Evolutionary conservation across 1,140 invertebrate genomes (phyloP).

Genomic region (Drosophila arizonae): DNA sequence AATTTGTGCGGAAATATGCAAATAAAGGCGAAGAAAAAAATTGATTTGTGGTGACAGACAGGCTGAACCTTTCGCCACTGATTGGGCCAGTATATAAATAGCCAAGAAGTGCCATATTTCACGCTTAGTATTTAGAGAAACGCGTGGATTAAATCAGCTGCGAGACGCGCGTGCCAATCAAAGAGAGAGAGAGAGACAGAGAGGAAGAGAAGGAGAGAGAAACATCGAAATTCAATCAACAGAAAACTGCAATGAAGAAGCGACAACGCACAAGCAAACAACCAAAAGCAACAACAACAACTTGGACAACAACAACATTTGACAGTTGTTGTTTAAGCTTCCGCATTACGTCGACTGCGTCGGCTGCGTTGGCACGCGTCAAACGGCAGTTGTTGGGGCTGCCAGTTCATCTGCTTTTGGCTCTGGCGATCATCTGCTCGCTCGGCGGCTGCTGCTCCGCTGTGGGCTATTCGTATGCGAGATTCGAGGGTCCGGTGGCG

Average conservation of each 20-base stretch:
- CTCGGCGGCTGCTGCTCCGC: conserved; percentile 66
- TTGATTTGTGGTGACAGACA: conserved; percentile 33
- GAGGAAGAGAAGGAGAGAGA: background rate
- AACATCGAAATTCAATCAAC: conserved; percentile 37
- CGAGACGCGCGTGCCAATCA: conserved; percentile 3
- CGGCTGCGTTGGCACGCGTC: conserved; percentile 39
- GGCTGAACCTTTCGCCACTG: conserved; percentile 39
- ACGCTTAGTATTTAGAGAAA: conserved; percentile 67
- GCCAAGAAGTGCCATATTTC: conserved; percentile 68
- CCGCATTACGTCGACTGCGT: conserved; percentile 57
- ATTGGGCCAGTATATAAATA: conserved; percentile 67
- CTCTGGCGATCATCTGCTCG: conserved; percentile 41
- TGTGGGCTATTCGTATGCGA: conserved; percentile 86
- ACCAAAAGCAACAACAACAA: conserved; percentile 25
- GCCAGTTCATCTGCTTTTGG: conserved; percentile 36
- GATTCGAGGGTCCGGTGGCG: conserved; percentile 87
- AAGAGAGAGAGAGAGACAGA: background rate
- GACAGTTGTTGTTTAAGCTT: conserved; percentile 54
- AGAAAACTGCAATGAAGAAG: conserved; percentile 50
- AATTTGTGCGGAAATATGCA: conserved; percentile 73
- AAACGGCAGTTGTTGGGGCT: conserved; percentile 1
- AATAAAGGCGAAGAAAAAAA: conserved; percentile 24
- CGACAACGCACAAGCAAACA: conserved; percentile 56
- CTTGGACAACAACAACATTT: conserved; percentile 12
- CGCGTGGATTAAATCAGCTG: conserved; percentile 35